phyloP scores from a whole-genome alignment of 2,888 invertebrate species.

The Andricus quercusramuli region DNA sequence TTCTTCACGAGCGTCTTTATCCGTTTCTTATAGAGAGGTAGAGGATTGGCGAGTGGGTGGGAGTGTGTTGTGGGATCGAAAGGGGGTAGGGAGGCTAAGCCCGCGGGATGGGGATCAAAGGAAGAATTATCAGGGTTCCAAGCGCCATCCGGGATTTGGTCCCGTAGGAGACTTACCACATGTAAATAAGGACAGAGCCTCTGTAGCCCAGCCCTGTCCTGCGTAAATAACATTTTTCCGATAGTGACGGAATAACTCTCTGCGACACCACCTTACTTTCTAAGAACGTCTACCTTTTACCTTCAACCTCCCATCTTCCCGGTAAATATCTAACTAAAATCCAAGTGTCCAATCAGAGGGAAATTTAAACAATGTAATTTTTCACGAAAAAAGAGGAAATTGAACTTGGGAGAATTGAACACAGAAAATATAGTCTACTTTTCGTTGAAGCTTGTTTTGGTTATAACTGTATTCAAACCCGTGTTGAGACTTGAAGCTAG shows the following conservation, averaged over 20 bases:
- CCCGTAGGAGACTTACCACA: conserved; percentile 79
- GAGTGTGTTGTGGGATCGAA: conserved; percentile 56
- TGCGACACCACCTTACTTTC: conserved; percentile 44
- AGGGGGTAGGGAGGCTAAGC: conserved; percentile 58
- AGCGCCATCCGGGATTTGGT: conserved; percentile 77
- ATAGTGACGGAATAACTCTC: conserved; percentile 63
- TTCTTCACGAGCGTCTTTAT: conserved; percentile 52
- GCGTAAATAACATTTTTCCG: conserved; percentile 78
- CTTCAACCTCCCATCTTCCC: conserved; percentile 19
- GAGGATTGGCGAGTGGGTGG: conserved; percentile 49
- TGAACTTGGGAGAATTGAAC: no score
- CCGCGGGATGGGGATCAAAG: conserved; percentile 78
- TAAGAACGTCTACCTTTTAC: conserved; percentile 44
- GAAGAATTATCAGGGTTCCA: conserved; percentile 78
- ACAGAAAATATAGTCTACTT: no score
- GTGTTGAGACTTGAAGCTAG: no score
- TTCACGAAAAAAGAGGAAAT: neutral
- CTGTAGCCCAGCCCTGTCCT: conserved; percentile 68
- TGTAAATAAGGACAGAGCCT: conserved; percentile 78
- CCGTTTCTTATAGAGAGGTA: conserved; percentile 50
- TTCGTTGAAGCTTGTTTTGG: no score
- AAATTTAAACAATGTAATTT: neutral
- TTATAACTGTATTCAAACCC: no score
- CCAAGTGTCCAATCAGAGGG: neutral
- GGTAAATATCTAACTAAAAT: neutral